Conservation (phyloP, 2,113 vertebrate genomes). For the Centropus unirufus region DNA sequence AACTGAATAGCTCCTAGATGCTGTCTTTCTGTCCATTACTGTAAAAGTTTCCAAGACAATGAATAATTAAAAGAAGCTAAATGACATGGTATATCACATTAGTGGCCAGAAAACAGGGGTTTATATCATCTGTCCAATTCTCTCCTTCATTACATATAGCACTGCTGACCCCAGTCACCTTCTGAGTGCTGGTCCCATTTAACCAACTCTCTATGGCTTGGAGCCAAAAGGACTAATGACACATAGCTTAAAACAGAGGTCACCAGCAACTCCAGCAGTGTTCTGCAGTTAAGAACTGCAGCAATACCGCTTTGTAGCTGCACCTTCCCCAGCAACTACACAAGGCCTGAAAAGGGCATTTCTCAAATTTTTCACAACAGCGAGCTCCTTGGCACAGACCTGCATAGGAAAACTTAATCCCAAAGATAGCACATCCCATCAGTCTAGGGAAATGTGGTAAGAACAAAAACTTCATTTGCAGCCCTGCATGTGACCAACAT, state of each 20-base stretch:
- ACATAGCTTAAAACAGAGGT: neutral
- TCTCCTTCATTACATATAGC: neutral
- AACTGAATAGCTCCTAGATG: neutral
- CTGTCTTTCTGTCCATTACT: neutral
- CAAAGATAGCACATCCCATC: neutral
- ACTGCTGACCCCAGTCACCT: neutral
- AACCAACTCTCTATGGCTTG: neutral
- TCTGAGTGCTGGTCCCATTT: neutral
- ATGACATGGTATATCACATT: slow-evolving; percentile 29
- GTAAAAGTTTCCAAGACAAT: slow-evolving; percentile 24
- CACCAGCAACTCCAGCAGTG: neutral
- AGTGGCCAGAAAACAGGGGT: neutral
- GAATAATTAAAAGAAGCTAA: slow-evolving; percentile 56
- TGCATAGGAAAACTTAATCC: neutral
- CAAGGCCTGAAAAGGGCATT: neutral
- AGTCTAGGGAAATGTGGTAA: neutral
- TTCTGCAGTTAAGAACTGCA: neutral
- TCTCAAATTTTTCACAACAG: neutral
- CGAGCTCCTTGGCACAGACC: neutral
- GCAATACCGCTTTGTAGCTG: neutral
- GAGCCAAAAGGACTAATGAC: neutral
- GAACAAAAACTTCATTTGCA: neutral
- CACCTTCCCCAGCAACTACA: neutral
- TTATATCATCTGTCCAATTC: neutral
- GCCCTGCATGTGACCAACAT: neutral